Conservation (phyloP, 2,888 invertebrate genomes). For the Drosophila mimica region DNA sequence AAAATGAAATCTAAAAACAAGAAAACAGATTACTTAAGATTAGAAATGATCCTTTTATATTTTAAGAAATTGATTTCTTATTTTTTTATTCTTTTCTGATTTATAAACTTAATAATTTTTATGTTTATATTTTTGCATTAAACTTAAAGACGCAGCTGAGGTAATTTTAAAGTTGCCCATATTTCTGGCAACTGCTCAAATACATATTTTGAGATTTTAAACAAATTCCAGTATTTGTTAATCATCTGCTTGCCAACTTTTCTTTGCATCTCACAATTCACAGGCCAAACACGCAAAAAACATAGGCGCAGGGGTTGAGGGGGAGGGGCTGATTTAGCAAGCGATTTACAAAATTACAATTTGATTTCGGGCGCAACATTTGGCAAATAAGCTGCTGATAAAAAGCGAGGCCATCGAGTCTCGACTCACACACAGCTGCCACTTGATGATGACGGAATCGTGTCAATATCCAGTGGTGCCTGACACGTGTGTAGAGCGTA, state of each 20-base stretch:
- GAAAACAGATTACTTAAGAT: no score
- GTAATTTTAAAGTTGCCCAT: neutral
- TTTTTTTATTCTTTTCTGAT: no score
- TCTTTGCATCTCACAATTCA: neutral
- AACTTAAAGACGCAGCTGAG: neutral
- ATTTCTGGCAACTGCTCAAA: neutral
- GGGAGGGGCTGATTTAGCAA: neutral
- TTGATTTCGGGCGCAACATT: conserved; percentile 41
- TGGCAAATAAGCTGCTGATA: conserved; percentile 37
- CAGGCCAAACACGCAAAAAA: neutral
- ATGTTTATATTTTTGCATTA: no score
- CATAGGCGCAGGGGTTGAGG: neutral
- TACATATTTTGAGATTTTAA: neutral
- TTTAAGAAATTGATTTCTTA: no score
- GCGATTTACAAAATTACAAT: conserved; percentile 36
- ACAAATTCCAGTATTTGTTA: neutral
- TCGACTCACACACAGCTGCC: conserved; percentile 28
- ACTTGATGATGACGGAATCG: conserved; percentile 73
- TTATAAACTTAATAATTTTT: no score
- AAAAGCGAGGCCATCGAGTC: conserved; percentile 11
- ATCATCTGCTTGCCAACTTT: neutral
- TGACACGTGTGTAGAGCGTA: conserved; percentile 66
- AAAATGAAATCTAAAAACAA: no score
- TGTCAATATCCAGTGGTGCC: conserved; percentile 66
- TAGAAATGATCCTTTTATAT: no score